phyloP scores from a whole-genome alignment of 2,797 vertebrate species.

The Spinus olivaceus region DNA sequence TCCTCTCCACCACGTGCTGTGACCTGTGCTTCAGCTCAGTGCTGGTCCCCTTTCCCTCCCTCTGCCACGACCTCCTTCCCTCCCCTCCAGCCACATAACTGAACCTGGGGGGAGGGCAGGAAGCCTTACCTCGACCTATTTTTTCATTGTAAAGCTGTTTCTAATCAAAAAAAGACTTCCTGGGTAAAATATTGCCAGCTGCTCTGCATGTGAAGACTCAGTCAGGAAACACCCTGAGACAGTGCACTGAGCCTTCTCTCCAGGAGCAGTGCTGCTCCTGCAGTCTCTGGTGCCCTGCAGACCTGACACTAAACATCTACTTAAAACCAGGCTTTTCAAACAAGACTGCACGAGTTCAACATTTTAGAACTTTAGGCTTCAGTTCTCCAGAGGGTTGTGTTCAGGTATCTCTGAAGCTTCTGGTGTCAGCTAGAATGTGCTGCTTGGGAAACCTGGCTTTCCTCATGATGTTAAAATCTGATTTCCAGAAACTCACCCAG shows the following conservation, averaged over 20 bases:
- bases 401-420: background rate
- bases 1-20: background rate
- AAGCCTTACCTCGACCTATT: background rate
- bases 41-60: background rate
- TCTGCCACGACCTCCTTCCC: background rate
- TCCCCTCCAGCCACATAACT: background rate
- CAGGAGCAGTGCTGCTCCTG: background rate
- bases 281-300: background rate
- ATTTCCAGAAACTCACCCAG: conserved; percentile 89
- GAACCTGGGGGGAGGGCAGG: background rate
- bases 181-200: background rate
- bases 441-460: background rate
- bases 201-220: background rate
- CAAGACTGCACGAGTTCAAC: background rate
- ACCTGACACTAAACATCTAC: background rate
- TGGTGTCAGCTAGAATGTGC: background rate
- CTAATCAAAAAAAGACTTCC: background rate
- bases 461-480: background rate
- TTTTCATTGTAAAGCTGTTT: background rate
- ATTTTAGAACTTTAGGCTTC: background rate
- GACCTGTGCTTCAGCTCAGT: background rate
- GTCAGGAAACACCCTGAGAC: background rate
- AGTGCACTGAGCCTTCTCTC: background rate
- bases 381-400: background rate
- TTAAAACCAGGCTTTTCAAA: background rate